These are phyloP conservation scores for Dasypogon diadema DNA, from an alignment of 2,888 invertebrate species.

Conservation along the genomic window DNA sequence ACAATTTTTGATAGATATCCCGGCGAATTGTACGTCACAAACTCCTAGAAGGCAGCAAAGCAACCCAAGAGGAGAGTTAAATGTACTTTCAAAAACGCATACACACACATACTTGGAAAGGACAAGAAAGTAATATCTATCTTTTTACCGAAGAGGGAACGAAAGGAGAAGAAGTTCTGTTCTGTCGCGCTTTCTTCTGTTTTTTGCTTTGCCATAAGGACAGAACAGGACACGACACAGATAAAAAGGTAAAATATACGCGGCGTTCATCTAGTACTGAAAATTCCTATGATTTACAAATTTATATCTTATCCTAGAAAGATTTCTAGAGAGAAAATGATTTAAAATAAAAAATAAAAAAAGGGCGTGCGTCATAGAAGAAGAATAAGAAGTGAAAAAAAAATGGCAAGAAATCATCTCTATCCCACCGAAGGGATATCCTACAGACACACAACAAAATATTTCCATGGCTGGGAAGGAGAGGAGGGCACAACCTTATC, in stretches of 20 bases:
- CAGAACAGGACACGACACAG: not conserved
- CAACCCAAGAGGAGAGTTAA: conserved; percentile 28
- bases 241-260: not conserved
- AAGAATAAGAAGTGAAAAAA: not conserved
- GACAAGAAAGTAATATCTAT: not conserved
- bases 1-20: conserved; percentile 32
- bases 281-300: not conserved
- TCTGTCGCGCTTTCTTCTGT: too few relatives aligned
- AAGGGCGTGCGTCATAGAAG: conserved; percentile 1
- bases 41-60: conserved; percentile 11
- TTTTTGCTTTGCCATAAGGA: not conserved
- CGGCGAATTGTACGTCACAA: conserved; percentile 40
- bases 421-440: conserved; percentile 14
- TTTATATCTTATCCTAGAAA: not conserved
- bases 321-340: not conserved
- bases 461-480: not conserved
- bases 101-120: not conserved
- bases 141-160: not conserved
- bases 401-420: not conserved
- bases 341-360: not conserved
- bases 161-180: not conserved
- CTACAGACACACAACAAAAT: conserved; percentile 2
- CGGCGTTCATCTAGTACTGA: not conserved
- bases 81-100: conserved; percentile 11
- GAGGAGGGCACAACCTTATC: not conserved